Conservation (phyloP, 2,888 invertebrate genomes). For the Drosophila paucipuncta region DNA sequence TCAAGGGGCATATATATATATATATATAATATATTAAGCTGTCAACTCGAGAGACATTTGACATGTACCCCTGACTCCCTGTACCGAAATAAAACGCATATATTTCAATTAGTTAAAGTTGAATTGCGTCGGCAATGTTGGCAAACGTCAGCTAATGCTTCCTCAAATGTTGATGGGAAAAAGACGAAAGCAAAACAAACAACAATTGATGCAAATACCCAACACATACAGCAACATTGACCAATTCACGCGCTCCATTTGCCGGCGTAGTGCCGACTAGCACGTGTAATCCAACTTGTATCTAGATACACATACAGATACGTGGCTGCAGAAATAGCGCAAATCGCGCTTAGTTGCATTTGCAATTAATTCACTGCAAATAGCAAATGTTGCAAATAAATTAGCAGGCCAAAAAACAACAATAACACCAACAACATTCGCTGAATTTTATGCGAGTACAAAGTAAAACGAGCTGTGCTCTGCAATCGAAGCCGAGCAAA, state of each 20-base stretch:
- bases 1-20: conserved; percentile 44
- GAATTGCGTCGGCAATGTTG: conserved; percentile 39
- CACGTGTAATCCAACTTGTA: conserved; percentile 61
- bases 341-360: conserved; percentile 77
- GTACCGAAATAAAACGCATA: conserved; percentile 30
- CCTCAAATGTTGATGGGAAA: conserved; percentile 50
- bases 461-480: conserved; percentile 31
- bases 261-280: conserved; percentile 23
- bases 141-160: conserved; percentile 53
- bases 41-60: conserved; percentile 71
- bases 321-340: conserved; percentile 64
- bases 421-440: conserved; percentile 13
- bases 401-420: conserved; percentile 55
- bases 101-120: conserved; percentile 75
- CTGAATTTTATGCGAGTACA: conserved; percentile 10
- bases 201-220: background rate
- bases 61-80: conserved; percentile 46
- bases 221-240: conserved; percentile 17
- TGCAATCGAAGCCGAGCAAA: conserved; percentile 65
- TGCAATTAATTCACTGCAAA: conserved; percentile 78
- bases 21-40: conserved; percentile 63
- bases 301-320: conserved; percentile 46
- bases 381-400: conserved; percentile 82
- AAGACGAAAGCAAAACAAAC: conserved; percentile 1
- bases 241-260: conserved; percentile 64